Base-by-base conservation (phyloP, 2,888 invertebrate genomes). In the Chymomyza amoena region DNA sequence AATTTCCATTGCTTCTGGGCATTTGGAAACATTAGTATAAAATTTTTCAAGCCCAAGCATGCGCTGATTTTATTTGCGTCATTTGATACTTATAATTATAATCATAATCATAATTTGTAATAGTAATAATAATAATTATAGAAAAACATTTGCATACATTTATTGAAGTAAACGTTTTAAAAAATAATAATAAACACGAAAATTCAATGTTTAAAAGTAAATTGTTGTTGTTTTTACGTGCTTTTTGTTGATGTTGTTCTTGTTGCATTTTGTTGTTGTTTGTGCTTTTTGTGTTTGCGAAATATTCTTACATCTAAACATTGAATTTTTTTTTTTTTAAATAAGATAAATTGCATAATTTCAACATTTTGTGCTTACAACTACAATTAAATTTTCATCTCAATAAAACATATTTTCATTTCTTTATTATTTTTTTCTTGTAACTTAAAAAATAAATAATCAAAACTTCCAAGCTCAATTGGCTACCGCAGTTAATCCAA, bases 51-150 rank as follows among this genome's bases (percentile, higher is more conserved):
- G n/a, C n/a, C n/a, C n/a, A n/a, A n/a, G n/a, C n/a, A n/a, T n/a
- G n/a, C n/a, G n/a, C n/a, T n/a, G n/a, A n/a, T n/a, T 86, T 85
- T 84, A 81, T 84, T 87, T 87, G 81, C 80, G 78, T 84, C 81
- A 78, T 85, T 68, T 70, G 56, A 64, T 70, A 50, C 86, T 84
- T 84, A 85, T 85, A 84, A 73, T 79, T 81, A 76, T 68, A 77
- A 84, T 87, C 83, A 87, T 83, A 83, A 83, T 82, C 72, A 81
- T 79, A 76, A 75, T 77, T 77, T 72, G 69, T 83, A 87, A 83
- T 83, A 79, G 79, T 83, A 84, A 82, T 78, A 71, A 81, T 79
- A 73, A 87, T 84, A 72, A 76, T 75, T 81, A 81, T 77, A 81
- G 73, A 74, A 71, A 60, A 50, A 61, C 32, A 28, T 51, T 20